Percentiles rank a stretch among this genome's conserved stretches.
These are phyloP conservation scores for Aphaenogaster rudis DNA, from an alignment of 1,140 invertebrate species.

Conservation along the genomic window DNA sequence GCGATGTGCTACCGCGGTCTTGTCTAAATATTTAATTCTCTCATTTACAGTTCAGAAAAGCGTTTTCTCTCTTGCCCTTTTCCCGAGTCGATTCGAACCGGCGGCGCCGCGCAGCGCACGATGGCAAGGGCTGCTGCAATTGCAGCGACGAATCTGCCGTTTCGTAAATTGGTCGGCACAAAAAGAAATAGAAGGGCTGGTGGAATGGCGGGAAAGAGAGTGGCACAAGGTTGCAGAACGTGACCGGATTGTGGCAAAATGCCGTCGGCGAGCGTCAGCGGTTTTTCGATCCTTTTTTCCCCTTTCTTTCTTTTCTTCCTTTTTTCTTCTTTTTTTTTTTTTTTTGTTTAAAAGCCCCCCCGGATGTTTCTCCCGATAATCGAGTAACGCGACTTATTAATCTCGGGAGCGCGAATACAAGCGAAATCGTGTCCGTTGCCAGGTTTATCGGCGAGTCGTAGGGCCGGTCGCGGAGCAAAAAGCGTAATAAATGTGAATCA, in stretches of 20 bases:
- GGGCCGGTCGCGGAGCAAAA: slow-evolving; percentile 26
- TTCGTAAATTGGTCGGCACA: slow-evolving; percentile 59
- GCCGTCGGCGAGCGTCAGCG: slow-evolving; percentile 60
- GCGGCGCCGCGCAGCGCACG: slow-evolving; percentile 17
- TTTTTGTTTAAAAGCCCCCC: slow-evolving; percentile 2
- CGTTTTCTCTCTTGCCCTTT: slow-evolving; percentile 63
- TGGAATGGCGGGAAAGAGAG: slow-evolving; percentile 12
- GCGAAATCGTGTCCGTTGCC: slow-evolving; percentile 28
- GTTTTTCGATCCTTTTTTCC: slow-evolving; percentile 32
- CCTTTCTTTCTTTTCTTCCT: neutral
- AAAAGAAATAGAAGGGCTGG: slow-evolving; percentile 52
- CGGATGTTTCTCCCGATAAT: slow-evolving; percentile 57
- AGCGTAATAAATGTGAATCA: slow-evolving; percentile 56
- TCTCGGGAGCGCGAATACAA: slow-evolving; percentile 49
- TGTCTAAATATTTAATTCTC: slow-evolving; percentile 82
- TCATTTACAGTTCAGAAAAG: slow-evolving; percentile 73
- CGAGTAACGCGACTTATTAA: slow-evolving; percentile 63
- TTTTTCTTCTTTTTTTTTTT: neutral
- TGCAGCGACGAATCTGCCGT: slow-evolving; percentile 50
- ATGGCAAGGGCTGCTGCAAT: slow-evolving; percentile 13
- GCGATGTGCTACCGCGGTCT: slow-evolving; percentile 42
- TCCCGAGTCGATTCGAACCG: slow-evolving; percentile 63
- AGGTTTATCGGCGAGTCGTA: slow-evolving; percentile 46
- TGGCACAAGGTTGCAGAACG: slow-evolving; percentile 60
- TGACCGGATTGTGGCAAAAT: slow-evolving; percentile 63